phyloP scores from a whole-genome alignment of 1,140 invertebrate species.

The Mizuhopecten yessoensis region DNA sequence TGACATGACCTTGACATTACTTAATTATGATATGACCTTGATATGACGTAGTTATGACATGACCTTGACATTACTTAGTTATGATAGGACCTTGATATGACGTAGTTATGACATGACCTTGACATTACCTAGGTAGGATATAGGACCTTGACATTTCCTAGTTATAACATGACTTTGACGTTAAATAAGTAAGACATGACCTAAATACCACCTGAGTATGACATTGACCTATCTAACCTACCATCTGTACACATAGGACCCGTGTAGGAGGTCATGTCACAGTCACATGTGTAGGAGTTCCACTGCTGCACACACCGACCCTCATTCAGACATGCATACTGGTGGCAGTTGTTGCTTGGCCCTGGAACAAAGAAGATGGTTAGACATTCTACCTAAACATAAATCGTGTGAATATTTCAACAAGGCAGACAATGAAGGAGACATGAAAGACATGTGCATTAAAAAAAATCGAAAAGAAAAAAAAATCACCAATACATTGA shows the following conservation, averaged over 20 bases:
- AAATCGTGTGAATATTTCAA: background rate
- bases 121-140: too few species aligned
- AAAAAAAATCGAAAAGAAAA: too few species aligned
- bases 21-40: too few species aligned
- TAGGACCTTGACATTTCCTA: too few species aligned
- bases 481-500: too few species aligned
- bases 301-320: slow-evolving; percentile 96
- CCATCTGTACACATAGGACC: slow-evolving; percentile 93
- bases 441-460: background rate
- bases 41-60: too few species aligned
- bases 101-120: too few species aligned
- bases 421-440: background rate
- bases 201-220: background rate
- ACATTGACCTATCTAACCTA: slow-evolving; percentile 59
- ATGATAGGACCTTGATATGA: too few species aligned
- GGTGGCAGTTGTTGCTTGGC: slow-evolving; percentile 87
- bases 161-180: too few species aligned
- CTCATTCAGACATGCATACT: slow-evolving; percentile 95
- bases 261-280: slow-evolving; percentile 94
- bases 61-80: too few species aligned
- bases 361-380: slow-evolving; percentile 65
- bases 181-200: too few species aligned
- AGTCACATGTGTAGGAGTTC: slow-evolving; percentile 98
- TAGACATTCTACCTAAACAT: background rate
- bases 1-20: too few species aligned